phyloP scores from a whole-genome alignment of 2,888 invertebrate genomes.

The Tortricodes alternella region DNA sequence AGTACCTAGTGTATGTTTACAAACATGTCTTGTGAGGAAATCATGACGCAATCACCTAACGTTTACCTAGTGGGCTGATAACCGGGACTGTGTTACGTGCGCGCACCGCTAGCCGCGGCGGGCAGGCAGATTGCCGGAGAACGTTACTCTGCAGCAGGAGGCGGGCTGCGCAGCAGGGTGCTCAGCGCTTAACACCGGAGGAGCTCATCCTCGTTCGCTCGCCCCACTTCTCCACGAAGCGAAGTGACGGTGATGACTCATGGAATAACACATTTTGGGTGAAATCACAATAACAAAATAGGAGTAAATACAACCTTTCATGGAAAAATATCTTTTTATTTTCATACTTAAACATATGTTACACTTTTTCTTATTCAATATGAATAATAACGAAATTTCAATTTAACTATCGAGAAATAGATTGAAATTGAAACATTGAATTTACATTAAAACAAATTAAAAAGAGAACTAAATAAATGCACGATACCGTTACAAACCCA shows the following conservation, averaged over 20 bases:
- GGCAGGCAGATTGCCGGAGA: conserved; percentile 49
- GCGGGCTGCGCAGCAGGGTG: conserved; percentile 41
- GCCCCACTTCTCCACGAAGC: conserved; percentile 61
- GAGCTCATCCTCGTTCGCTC: conserved; percentile 56
- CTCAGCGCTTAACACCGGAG: conserved; percentile 46
- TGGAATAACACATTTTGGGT: conserved; percentile 80
- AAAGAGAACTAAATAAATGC: conserved; percentile 62
- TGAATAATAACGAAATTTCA: conserved; percentile 77
- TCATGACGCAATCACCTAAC: conserved; percentile 65
- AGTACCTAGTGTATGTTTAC: too few relatives aligned
- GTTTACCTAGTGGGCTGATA: conserved; percentile 81
- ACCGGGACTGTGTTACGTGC: conserved; percentile 64
- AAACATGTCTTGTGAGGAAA: conserved; percentile 46
- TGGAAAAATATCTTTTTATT: conserved; percentile 67
- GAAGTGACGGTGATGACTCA: conserved; percentile 69
- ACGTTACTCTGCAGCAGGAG: conserved; percentile 43
- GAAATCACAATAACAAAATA: conserved; percentile 63
- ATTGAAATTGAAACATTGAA: conserved; percentile 69
- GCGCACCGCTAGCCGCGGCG: conserved; percentile 45
- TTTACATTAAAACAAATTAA: conserved; percentile 35
- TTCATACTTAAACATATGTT: conserved; percentile 81
- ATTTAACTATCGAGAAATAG: conserved; percentile 65
- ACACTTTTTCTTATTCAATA: conserved; percentile 79
- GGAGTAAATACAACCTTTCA: conserved; percentile 54
- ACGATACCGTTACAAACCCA: conserved; percentile 84